Evolutionary conservation across 1,140 invertebrate genomes (phyloP).

Genomic region (Drosophila saltans): DNA sequence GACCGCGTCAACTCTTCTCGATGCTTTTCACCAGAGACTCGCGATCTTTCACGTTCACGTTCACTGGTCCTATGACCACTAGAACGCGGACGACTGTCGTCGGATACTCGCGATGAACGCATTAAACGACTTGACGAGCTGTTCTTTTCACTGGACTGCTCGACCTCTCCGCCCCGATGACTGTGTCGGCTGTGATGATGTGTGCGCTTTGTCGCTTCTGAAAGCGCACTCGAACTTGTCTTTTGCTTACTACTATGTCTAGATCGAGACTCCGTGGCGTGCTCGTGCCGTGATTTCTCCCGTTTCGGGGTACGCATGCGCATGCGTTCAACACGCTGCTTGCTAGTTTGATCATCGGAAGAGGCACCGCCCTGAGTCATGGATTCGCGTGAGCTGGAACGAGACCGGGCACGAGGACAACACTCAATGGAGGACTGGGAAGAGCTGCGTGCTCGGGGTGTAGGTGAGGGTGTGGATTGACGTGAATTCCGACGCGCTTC

Average conservation of each 20-base stretch:
- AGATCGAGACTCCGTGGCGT: constrained; percentile 26
- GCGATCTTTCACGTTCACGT: constrained; percentile 51
- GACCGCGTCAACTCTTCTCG: constrained; percentile 65
- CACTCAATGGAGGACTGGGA: constrained; percentile 79
- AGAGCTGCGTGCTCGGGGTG: constrained; percentile 65
- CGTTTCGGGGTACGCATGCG: constrained; percentile 66
- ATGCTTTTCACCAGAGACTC: constrained; percentile 54
- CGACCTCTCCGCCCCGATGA: constrained; percentile 47
- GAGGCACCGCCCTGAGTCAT: constrained; percentile 70
- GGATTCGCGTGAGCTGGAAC: constrained; percentile 76
- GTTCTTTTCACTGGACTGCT: constrained; percentile 46
- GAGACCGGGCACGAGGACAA: constrained; percentile 74
- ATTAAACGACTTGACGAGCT: constrained; percentile 52
- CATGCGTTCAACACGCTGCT: constrained; percentile 60
- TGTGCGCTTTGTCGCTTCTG: constrained; percentile 31
- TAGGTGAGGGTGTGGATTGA: constrained; percentile 67
- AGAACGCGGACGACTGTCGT: constrained; percentile 52
- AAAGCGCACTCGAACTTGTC: constrained; percentile 20
- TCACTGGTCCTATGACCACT: constrained; percentile 46
- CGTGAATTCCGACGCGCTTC: constrained; percentile 72
- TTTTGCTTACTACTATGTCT: constrained; percentile 47
- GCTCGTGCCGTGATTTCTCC: constrained; percentile 58
- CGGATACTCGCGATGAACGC: constrained; percentile 56
- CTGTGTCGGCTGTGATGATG: constrained; percentile 43
- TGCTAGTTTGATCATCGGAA: constrained; percentile 64